Conservation (phyloP, 2,113 vertebrate genomes). For the Athene cunicularia region DNA sequence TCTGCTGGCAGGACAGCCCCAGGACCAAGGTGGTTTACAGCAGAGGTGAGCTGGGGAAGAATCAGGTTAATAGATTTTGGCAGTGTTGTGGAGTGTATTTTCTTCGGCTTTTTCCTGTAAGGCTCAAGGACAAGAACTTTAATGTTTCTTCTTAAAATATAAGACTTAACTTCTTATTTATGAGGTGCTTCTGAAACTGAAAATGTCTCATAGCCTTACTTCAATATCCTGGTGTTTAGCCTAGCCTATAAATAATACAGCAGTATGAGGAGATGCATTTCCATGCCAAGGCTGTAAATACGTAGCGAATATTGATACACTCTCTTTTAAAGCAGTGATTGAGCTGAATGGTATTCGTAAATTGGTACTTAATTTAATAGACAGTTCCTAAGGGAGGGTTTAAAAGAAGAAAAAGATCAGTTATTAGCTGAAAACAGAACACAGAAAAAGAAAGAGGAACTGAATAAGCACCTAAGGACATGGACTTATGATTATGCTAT, state of each 20-base stretch:
- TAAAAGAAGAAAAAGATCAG: neutral
- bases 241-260: conserved; percentile 51
- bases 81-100: neutral
- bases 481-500: neutral
- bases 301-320: neutral
- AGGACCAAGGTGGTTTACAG: neutral
- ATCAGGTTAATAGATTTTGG: neutral
- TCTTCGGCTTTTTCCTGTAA: conserved; percentile 20
- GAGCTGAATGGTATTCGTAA: neutral
- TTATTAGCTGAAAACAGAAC: neutral
- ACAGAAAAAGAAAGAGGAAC: neutral
- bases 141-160: conserved; percentile 24
- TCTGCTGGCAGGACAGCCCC: neutral
- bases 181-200: conserved; percentile 40
- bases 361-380: neutral
- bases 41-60: neutral
- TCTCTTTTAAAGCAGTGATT: neutral
- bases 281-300: conserved; percentile 19
- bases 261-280: neutral
- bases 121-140: conserved; percentile 43
- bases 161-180: conserved; percentile 61
- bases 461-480: neutral
- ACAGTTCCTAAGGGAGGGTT: neutral
- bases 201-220: conserved; percentile 3
- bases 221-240: neutral